These are phyloP conservation scores for Strigamia transsilvanica DNA, from an alignment of 2,888 invertebrate species.

Conservation along the genomic window DNA sequence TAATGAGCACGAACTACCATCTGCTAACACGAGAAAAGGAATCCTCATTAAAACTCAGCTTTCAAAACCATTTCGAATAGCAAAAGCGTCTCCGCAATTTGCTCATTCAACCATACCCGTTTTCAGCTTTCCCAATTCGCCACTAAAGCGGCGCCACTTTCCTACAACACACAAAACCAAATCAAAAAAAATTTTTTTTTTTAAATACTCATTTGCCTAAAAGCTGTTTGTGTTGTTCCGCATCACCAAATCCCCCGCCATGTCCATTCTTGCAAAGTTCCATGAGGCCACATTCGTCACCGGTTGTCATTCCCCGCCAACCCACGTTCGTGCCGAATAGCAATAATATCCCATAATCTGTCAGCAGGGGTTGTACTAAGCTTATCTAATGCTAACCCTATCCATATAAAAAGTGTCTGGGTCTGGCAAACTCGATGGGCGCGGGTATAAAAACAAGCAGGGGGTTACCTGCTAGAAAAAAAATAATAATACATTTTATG, in stretches of 20 bases:
- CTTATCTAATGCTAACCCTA: slow-evolving; percentile 36
- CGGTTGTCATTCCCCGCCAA: not conserved
- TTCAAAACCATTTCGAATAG: slow-evolving; percentile 25
- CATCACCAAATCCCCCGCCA: slow-evolving; percentile 12
- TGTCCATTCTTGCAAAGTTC: slow-evolving; percentile 23
- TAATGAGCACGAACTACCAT: slow-evolving; percentile 33
- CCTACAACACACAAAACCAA: not conserved
- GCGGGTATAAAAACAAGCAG: not conserved
- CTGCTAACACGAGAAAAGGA: slow-evolving; percentile 17
- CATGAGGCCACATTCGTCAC: slow-evolving; percentile 36
- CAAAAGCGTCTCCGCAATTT: slow-evolving; percentile 40
- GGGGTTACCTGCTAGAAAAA: not conserved
- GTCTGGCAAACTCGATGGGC: not conserved
- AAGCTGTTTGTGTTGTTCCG: slow-evolving; percentile 48
- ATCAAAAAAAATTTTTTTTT: not conserved
- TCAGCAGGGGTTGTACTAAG: slow-evolving; percentile 17
- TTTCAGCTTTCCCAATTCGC: not conserved
- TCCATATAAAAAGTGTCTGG: not conserved
- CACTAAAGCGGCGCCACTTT: not conserved
- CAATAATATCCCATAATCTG: slow-evolving; percentile 48
- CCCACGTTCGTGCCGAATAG: slow-evolving; percentile 16
- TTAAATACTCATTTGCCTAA: slow-evolving; percentile 28
- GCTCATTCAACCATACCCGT: not conserved
- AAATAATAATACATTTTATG: slow-evolving; percentile 24
- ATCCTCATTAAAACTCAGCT: slow-evolving; percentile 42